Evolutionary conservation across 2,797 vertebrate species (phyloP).

Genomic region (Nyctibius grandis): DNA sequence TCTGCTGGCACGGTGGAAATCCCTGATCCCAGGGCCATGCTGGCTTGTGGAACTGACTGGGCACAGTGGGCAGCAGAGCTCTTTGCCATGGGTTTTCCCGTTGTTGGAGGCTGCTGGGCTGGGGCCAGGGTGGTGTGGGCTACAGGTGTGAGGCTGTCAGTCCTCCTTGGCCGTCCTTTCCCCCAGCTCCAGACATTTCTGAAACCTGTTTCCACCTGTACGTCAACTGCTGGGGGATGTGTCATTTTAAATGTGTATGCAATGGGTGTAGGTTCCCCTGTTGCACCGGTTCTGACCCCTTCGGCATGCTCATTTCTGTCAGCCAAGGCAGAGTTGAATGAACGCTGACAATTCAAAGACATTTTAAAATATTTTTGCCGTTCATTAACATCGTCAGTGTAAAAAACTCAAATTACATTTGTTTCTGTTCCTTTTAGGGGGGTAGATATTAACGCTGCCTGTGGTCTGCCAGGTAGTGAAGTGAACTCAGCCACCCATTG

Average conservation of each 20-base stretch:
- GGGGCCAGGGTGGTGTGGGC: background rate
- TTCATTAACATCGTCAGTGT: background rate
- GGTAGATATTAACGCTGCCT: background rate
- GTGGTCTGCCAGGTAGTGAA: rapidly evolving
- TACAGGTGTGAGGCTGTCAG: background rate
- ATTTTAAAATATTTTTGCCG: background rate
- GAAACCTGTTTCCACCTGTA: background rate
- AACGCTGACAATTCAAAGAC: rapidly evolving
- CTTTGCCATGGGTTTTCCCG: background rate
- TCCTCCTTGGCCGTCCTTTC: background rate
- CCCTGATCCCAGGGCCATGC: background rate
- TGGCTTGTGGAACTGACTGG: rapidly evolving
- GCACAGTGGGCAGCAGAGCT: rapidly evolving
- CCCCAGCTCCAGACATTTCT: background rate
- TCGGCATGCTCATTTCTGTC: background rate
- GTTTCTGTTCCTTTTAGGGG: background rate
- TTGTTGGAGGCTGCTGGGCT: background rate
- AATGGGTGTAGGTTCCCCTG: background rate
- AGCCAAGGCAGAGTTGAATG: background rate
- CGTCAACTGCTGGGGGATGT: too few relatives aligned
- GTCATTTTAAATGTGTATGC: rapidly evolving
- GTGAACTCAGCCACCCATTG: rapidly evolving
- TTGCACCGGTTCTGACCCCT: background rate
- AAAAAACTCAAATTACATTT: background rate
- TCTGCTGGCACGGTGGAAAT: background rate